Evolutionary conservation across 1,140 invertebrate species (phyloP).

Genomic region (Drosophila suzukii): DNA sequence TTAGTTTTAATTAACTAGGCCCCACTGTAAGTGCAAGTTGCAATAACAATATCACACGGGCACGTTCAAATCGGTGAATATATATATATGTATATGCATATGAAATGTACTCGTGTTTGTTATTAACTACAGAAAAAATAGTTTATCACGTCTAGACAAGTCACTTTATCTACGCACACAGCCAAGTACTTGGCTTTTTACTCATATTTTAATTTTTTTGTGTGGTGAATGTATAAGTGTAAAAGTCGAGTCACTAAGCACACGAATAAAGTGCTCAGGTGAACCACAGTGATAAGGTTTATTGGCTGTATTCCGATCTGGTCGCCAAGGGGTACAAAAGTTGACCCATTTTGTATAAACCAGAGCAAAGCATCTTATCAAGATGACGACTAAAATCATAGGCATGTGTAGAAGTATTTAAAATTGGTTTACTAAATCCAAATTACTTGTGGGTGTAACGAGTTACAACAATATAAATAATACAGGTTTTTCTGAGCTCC

Average conservation of each 20-base stretch:
- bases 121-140: slow-evolving; percentile 45
- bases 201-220: slow-evolving; percentile 14
- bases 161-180: slow-evolving; percentile 61
- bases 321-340: not conserved
- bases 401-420: not conserved
- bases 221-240: slow-evolving; percentile 1
- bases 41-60: slow-evolving; percentile 22
- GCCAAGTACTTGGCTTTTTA: slow-evolving; percentile 22
- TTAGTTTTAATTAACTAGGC: slow-evolving; percentile 36
- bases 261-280: slow-evolving; percentile 26
- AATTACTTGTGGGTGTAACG: too few relatives aligned
- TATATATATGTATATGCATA: not conserved
- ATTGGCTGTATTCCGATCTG: slow-evolving; percentile 6
- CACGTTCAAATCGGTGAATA: slow-evolving; percentile 14
- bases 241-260: slow-evolving; percentile 7
- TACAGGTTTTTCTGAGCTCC: not conserved
- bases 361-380: not conserved
- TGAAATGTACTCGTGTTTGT: not conserved
- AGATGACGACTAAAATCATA: not conserved
- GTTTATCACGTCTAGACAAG: slow-evolving; percentile 76
- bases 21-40: slow-evolving; percentile 11
- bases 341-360: not conserved
- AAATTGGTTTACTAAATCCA: too few relatives aligned
- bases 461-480: too few relatives aligned
- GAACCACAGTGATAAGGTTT: slow-evolving; percentile 16